phyloP scores from a whole-genome alignment of 2,113 vertebrate genomes.

The Halcyon malimbica region DNA sequence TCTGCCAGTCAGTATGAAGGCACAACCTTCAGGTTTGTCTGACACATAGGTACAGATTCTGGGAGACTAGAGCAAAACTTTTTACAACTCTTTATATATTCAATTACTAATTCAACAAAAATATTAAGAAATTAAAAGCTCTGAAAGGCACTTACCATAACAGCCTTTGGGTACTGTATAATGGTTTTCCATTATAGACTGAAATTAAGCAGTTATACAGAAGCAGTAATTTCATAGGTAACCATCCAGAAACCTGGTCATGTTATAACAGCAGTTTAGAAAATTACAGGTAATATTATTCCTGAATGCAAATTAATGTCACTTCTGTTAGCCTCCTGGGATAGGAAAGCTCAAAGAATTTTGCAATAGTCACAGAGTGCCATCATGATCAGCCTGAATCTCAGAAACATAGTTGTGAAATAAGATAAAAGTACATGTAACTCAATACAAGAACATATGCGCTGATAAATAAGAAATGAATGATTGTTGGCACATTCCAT shows the following conservation, averaged over 20 bases:
- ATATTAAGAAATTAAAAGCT: slow-evolving; percentile 27
- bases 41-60: background rate
- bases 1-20: background rate
- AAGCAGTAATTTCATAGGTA: slow-evolving; percentile 66
- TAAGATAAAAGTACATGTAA: background rate
- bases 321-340: slow-evolving; percentile 11
- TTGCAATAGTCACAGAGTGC: background rate
- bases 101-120: slow-evolving; percentile 52
- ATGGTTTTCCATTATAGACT: slow-evolving; percentile 60
- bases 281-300: slow-evolving; percentile 61
- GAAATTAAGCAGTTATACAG: slow-evolving; percentile 71
- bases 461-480: slow-evolving; percentile 29
- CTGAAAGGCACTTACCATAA: slow-evolving; percentile 58
- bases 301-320: slow-evolving; percentile 56
- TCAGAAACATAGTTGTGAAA: background rate
- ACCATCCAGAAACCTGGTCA: slow-evolving; percentile 33
- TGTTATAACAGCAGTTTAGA: slow-evolving; percentile 57
- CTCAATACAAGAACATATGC: background rate
- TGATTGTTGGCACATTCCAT: background rate
- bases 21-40: background rate
- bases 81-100: background rate
- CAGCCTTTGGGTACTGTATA: slow-evolving; percentile 52
- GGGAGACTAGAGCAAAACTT: background rate
- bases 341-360: slow-evolving; percentile 32
- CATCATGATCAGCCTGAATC: background rate